Base-by-base conservation (phyloP, 2,113 vertebrate genomes). In the Halichoerus grypus region DNA sequence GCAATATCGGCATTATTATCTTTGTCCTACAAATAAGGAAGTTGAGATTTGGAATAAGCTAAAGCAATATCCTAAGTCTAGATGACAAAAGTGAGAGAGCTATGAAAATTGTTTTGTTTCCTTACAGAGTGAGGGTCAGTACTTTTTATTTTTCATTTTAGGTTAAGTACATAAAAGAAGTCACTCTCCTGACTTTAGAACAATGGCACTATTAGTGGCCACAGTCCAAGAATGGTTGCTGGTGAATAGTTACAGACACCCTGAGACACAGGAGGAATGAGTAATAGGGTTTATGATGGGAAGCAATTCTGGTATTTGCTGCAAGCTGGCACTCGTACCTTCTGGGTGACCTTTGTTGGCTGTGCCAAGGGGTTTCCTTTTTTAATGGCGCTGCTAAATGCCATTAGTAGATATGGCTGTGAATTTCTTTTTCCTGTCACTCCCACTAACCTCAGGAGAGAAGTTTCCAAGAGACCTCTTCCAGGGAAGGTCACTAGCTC, bases 291-390 rank as follows among this genome's bases (percentile, higher is more conserved):
- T 97, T 96, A 65, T 89, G 88, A 91, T 42, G 61, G 95, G 96
- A 97, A 90, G 82, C 82, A 31, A 63, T 93, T 92, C 33, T 80
- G 65, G 84, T 76, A 0, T 31, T 82, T 85, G 51, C 59, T 93
- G 63, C 79, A 95, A 55, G 82, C 79, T 69, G 74, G 82, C 85
- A 22, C 33, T 0, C 69, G 51, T 96, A 77, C 61, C 91, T 97
- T 69, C 83, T 87, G 53, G 51, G 16, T 98, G 97, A 97, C 97
- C 97, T 98, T 96, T 97, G 87, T 91, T 96, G 97, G 49, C 46
- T 92, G 31, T 55, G 90, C 96, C 88, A 96, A 84, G 46, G 97
- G 79, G 86, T 51, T 92, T 97, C 86, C 63, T 87, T 95, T 82
- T 94, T 84, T 21, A 93, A 65, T 9, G 76, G 67, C 95, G 33